Base-by-base conservation (phyloP, 2,888 invertebrate species). In the Biston stratarius region DNA sequence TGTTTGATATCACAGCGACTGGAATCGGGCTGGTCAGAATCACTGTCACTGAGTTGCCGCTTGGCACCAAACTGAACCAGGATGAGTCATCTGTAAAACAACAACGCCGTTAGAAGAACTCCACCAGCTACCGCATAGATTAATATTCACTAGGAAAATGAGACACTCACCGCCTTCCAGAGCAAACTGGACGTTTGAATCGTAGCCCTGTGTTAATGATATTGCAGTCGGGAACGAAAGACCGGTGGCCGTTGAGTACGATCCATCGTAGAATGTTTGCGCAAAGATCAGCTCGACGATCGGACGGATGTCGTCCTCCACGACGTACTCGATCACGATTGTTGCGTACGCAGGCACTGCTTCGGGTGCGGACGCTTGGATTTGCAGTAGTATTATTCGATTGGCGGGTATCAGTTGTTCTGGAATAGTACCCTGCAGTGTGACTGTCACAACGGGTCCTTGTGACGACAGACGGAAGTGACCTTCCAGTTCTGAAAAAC, bases 101-200 rank as follows among this genome's bases (percentile, higher is more conserved):
- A 44, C 0, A n/a, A 66, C 45, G 45, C n/a, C n/a, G 6, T 12
- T n/a, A n/a, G 12, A 45, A n/a, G 12, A 5, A 14, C 45, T 45
- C 45, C 2, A 11, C 42, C 8, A 42, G 11, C 11, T 5, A 2
- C 9, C 11, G 8, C 10, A 8, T 11, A 10, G 10, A 2, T 42
- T 36, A 36, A 36, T 36, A 6, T 8, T 42, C 9, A 2, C 2
- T 42, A 6, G 8, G 3, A 9, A 42, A 10, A 42, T 8, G 42
- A 42, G 11, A 42, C 42, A 42, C 72, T 62, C 57, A 82, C 83
- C 81, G 75, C 82, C 83, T 63, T 77, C 77, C 0, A 83, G 73
- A 24, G n/a, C 45, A 55, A 82, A 82, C n/a, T 57, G 61, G 6
- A 83, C 81, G 12, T 59, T 67, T 12, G 68, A 64, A 11, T 78